Evolutionary conservation across 2,113 vertebrate species (phyloP).

Genomic region (Platycercus adscitus): DNA sequence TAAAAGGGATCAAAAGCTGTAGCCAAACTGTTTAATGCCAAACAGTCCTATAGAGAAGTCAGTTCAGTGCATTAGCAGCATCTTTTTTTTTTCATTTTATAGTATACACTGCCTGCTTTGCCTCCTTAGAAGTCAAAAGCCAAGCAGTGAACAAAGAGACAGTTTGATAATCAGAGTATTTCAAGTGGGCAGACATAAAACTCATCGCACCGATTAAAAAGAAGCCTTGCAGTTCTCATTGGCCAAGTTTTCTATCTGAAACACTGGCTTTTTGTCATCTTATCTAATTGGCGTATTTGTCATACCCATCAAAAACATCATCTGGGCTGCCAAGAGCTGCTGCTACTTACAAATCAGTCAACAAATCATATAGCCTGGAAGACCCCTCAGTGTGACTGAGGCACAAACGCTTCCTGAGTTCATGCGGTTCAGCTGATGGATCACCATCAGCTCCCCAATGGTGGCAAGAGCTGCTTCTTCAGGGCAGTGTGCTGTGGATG

Average conservation of each 20-base stretch:
- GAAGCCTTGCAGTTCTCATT: neutral
- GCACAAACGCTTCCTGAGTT: neutral
- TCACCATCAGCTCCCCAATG: fast-evolving
- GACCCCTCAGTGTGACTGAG: neutral
- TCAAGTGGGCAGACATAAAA: neutral
- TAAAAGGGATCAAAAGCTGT: neutral
- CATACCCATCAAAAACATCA: neutral
- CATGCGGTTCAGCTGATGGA: neutral
- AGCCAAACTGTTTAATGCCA: neutral
- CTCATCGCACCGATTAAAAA: neutral
- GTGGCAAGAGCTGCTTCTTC: neutral
- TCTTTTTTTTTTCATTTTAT: neutral
- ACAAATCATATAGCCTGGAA: neutral
- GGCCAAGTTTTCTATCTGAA: neutral
- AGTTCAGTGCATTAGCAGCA: fast-evolving
- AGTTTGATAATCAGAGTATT: neutral
- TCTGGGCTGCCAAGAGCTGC: neutral
- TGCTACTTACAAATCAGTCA: neutral
- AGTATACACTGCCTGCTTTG: neutral
- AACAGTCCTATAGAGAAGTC: neutral
- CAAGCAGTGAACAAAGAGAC: neutral
- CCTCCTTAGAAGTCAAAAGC: neutral
- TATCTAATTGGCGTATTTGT: neutral
- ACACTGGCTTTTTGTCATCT: neutral
- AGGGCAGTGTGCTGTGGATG: neutral